phyloP scores from a whole-genome alignment of 2,888 invertebrate species.

The Lingula anatina region DNA sequence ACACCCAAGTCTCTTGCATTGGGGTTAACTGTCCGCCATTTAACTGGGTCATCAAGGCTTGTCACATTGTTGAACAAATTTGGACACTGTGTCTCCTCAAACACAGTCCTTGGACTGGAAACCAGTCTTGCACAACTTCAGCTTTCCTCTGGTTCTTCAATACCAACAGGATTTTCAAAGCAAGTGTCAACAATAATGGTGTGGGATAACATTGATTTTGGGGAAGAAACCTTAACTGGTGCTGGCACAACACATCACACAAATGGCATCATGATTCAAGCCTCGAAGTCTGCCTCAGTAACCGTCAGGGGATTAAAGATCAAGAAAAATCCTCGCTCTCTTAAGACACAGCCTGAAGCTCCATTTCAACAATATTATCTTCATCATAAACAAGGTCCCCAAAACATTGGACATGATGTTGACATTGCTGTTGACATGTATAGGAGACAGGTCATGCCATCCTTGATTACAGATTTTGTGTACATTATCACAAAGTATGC shows the following conservation, averaged over 20 bases:
- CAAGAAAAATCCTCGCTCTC: too few species aligned
- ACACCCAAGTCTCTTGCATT: neutral
- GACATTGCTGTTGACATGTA: too few species aligned
- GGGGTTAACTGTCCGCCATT: conserved; percentile 1
- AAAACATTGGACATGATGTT: neutral
- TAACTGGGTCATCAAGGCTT: conserved; percentile 2
- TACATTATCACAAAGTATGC: neutral
- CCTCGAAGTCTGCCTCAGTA: neutral
- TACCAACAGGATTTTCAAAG: neutral
- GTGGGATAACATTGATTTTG: conserved; percentile 8
- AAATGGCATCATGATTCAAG: neutral
- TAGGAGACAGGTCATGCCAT: too few species aligned
- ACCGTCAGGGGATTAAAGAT: too few species aligned
- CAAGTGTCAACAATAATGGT: neutral
- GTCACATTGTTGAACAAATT: conserved; percentile 1
- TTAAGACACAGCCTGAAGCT: too few species aligned
- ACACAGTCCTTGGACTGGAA: neutral
- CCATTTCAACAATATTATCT: neutral
- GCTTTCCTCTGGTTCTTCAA: neutral
- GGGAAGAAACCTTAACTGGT: conserved; percentile 4
- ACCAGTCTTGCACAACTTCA: conserved; percentile 1
- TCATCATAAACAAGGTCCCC: neutral
- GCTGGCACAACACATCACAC: neutral
- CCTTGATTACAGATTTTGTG: too few species aligned
- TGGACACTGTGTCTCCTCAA: conserved; percentile 2